Evolutionary conservation across 2,113 vertebrate species (phyloP).

Genomic region (Passer montanus): DNA sequence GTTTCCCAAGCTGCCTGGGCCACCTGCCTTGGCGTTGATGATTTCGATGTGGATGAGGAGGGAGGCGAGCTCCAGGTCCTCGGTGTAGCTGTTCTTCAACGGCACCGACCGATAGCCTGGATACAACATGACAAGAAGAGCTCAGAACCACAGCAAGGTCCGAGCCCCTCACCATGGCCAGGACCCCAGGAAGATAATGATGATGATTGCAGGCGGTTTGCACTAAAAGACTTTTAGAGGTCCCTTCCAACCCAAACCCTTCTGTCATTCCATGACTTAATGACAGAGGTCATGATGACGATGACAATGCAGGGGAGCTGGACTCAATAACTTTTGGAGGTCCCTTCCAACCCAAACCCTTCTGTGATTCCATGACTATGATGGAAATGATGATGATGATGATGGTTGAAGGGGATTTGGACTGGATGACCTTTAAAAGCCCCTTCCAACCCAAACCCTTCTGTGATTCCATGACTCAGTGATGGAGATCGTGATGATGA

Average conservation of each 20-base stretch:
- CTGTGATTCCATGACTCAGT: neutral
- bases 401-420: neutral
- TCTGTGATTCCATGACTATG: neutral
- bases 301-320: neutral
- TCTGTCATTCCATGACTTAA: neutral
- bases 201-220: neutral
- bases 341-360: neutral
- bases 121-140: neutral
- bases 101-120: slow-evolving; percentile 83
- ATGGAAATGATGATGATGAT: too few species aligned
- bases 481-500: neutral
- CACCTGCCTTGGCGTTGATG: slow-evolving; percentile 83
- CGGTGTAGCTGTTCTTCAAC: slow-evolving; percentile 85
- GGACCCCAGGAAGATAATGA: neutral
- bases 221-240: neutral
- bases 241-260: neutral
- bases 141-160: neutral
- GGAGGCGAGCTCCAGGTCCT: slow-evolving; percentile 82
- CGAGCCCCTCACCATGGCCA: accelerated
- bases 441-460: neutral
- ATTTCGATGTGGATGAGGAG: slow-evolving; percentile 87
- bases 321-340: neutral
- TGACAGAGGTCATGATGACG: neutral
- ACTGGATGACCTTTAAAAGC: neutral
- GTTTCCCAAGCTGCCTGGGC: accelerated